A percentile compares a stretch with the other conserved stretches of the same genome.
Evolutionary conservation across 2,888 invertebrate genomes (phyloP).

Genomic region (Quadroppia sp.): DNA sequence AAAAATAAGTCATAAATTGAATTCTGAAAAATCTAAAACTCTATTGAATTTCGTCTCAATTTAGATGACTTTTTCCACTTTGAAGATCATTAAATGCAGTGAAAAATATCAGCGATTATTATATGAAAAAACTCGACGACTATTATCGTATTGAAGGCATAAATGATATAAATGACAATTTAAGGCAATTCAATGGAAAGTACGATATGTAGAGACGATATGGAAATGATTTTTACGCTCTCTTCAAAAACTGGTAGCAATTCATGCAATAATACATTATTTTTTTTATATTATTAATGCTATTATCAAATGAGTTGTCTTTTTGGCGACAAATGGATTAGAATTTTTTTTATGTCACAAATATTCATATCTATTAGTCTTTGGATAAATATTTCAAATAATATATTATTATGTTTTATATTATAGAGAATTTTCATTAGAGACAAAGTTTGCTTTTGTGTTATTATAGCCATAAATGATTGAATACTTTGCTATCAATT

Average conservation of each 20-base stretch:
- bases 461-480: too few species aligned
- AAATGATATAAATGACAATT: neutral
- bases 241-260: neutral
- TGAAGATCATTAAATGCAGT: neutral
- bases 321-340: neutral
- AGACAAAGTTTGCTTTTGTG: too few species aligned
- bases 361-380: neutral
- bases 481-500: too few species aligned
- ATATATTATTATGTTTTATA: too few species aligned
- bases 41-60: neutral
- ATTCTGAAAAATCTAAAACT: neutral
- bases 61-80: neutral
- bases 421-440: too few species aligned
- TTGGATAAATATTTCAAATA: too few species aligned
- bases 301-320: neutral
- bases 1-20: neutral
- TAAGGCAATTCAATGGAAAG: neutral
- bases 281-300: neutral
- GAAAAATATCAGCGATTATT: neutral
- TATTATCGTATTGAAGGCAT: neutral
- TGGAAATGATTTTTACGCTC: too few species aligned
- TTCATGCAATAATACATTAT: neutral
- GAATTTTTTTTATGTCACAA: neutral
- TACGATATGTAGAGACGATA: neutral
- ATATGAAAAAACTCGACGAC: neutral